Conservation (phyloP, 1,140 invertebrate genomes). For the Lysiphlebus fabarum region DNA sequence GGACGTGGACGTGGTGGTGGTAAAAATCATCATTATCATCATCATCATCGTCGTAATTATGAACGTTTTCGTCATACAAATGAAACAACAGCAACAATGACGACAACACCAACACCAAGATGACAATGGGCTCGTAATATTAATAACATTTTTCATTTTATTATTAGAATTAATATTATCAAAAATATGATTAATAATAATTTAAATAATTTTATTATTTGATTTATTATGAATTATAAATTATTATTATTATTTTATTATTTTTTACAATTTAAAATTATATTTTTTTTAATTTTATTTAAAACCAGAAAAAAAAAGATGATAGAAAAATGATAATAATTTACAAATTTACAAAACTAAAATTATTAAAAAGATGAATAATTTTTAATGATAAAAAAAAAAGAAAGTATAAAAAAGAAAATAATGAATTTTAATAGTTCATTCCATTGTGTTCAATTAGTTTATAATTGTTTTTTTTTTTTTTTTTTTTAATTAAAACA, state of each 20-base stretch:
- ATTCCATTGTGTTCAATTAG: no score
- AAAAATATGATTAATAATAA: constrained; percentile 10
- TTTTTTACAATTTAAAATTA: background rate
- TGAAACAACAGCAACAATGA: no score
- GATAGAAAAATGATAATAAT: no score
- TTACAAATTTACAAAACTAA: no score
- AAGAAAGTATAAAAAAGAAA: no score
- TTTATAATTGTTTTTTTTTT: no score
- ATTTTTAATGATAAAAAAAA: no score
- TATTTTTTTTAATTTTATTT: no score
- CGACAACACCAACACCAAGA: constrained; percentile 52
- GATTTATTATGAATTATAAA: constrained; percentile 1
- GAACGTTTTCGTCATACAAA: constrained; percentile 42
- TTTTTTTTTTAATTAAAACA: no score
- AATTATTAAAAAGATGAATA: no score
- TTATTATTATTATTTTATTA: background rate
- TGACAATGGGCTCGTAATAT: constrained; percentile 46
- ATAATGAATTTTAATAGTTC: no score
- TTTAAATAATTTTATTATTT: constrained; percentile 9
- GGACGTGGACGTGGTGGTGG: constrained; percentile 43
- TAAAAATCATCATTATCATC: constrained; percentile 40
- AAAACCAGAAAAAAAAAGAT: no score
- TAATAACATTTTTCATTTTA: constrained; percentile 11
- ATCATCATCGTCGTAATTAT: constrained; percentile 43
- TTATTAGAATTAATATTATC: constrained; percentile 10